These are phyloP conservation scores for Apogon hyalosoma DNA, from an alignment of 2,797 vertebrate species.

Conservation along the genomic window DNA sequence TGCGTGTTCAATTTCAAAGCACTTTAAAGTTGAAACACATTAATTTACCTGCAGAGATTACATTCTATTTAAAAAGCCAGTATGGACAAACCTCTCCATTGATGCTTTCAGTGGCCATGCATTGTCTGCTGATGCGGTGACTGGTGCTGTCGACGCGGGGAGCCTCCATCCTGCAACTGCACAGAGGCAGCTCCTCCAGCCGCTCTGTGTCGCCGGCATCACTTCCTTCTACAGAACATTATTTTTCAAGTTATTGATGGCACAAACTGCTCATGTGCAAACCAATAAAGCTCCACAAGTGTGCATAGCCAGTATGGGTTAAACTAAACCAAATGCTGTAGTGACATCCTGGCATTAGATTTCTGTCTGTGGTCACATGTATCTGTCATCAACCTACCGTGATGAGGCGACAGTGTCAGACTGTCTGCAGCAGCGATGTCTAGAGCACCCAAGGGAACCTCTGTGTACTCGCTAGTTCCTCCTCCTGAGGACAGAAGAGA, in stretches of 20 bases:
- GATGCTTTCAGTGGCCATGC: slow-evolving; percentile 93
- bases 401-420: slow-evolving; percentile 88
- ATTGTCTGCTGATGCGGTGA: slow-evolving; percentile 84
- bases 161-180: slow-evolving; percentile 95
- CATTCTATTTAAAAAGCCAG: background rate
- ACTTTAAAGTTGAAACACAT: too few relatives aligned
- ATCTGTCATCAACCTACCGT: slow-evolving; percentile 75
- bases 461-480: slow-evolving; percentile 88
- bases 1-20: too few relatives aligned
- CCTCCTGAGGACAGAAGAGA: slow-evolving; percentile 56
- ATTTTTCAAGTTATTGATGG: too few relatives aligned
- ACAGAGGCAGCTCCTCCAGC: slow-evolving; percentile 91
- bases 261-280: too few relatives aligned
- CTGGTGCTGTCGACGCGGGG: slow-evolving; percentile 89
- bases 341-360: background rate
- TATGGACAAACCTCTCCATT: slow-evolving; percentile 89
- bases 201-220: slow-evolving; percentile 91
- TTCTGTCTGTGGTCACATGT: background rate
- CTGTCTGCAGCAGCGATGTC: slow-evolving; percentile 90
- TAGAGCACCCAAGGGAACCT: slow-evolving; percentile 91
- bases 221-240: slow-evolving; percentile 81
- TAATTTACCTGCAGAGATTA: background rate
- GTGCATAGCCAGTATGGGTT: background rate
- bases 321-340: too few relatives aligned
- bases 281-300: too few relatives aligned